Conservation (phyloP, 2,888 invertebrate species). For the Pyralis farinalis region DNA sequence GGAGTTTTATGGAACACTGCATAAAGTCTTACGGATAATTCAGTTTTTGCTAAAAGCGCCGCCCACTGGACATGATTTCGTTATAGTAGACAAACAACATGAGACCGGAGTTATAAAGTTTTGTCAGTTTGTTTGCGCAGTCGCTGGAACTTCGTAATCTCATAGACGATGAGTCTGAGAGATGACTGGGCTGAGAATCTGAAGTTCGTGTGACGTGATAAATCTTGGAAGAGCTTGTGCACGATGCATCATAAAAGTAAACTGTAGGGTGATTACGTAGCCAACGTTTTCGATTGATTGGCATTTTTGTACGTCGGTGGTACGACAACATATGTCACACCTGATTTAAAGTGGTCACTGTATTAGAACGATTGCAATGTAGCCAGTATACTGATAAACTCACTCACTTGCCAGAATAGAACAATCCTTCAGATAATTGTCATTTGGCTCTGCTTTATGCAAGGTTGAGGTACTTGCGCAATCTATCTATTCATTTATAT, state of each 20-base stretch:
- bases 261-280: no score
- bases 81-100: conserved; percentile 3
- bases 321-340: no score
- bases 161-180: neutral
- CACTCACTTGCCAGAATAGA: no score
- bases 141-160: conserved; percentile 4
- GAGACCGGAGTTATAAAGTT: conserved; percentile 4
- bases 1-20: neutral
- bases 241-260: neutral
- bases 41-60: conserved; percentile 1
- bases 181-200: neutral
- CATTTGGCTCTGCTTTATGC: no score
- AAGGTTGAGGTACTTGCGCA: no score
- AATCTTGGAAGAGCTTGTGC: neutral
- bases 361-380: no score
- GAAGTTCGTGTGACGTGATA: neutral
- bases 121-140: conserved; percentile 6
- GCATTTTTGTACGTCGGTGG: no score
- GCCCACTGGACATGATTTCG: conserved; percentile 1
- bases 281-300: no score
- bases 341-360: no score
- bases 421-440: no score
- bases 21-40: neutral
- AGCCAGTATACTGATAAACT: no score
- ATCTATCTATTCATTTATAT: no score